phyloP scores from a whole-genome alignment of 2,113 vertebrate species.

The Crotalus viridis region DNA sequence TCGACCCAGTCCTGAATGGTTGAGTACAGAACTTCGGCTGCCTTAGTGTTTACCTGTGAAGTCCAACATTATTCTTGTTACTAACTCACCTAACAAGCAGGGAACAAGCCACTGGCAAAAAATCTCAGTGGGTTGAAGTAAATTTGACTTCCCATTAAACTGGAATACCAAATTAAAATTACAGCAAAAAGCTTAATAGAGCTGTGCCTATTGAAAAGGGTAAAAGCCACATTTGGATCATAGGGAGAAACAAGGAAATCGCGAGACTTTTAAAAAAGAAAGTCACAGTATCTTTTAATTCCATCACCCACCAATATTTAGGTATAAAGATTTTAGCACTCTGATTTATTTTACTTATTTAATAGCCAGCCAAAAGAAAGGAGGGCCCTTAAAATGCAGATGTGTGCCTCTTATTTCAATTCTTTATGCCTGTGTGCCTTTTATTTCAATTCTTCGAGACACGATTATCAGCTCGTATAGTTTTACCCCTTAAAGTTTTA shows the following conservation, averaged over 20 bases:
- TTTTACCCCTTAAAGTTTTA: not conserved
- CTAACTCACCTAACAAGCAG: not conserved
- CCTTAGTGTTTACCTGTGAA: conserved; percentile 87
- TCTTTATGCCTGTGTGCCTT: not conserved
- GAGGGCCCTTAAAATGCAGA: not conserved
- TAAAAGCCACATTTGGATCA: not conserved
- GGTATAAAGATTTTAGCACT: not conserved
- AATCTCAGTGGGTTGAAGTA: not conserved
- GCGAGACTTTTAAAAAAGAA: not conserved
- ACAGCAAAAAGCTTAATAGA: not conserved
- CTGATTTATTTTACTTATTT: too few species aligned
- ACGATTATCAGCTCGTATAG: not conserved
- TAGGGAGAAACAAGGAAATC: not conserved
- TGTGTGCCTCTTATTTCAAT: not conserved
- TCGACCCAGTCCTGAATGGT: conserved; percentile 89
- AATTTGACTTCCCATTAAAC: not conserved
- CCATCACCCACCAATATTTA: not conserved
- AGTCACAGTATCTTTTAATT: not conserved
- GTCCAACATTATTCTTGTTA: not conserved
- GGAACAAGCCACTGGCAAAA: not conserved
- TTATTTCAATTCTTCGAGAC: not conserved
- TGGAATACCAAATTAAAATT: not conserved
- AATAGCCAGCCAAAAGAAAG: not conserved
- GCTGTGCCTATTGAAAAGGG: not conserved
- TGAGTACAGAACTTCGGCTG: conserved; percentile 88